Percentiles rank a stretch among this genome's conserved stretches.
Conservation (phyloP, 2,888 invertebrate species). For the Spilarctia lutea region DNA sequence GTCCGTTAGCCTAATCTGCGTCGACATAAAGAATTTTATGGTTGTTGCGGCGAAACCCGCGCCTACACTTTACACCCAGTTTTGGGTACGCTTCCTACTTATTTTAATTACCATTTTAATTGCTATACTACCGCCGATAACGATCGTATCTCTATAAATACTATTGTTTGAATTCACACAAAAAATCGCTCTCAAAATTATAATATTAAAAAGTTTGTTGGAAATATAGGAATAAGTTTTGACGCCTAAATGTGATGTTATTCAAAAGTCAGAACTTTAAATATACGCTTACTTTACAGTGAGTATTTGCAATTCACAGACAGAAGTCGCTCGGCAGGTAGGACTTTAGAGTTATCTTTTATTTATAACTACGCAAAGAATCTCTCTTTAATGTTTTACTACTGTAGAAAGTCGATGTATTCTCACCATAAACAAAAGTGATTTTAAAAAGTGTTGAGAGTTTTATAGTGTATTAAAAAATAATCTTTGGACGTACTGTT, state of each 20-base stretch:
- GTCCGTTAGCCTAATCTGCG: slow-evolving; percentile 60
- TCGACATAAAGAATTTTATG: slow-evolving; percentile 75
- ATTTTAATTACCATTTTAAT: slow-evolving; percentile 82
- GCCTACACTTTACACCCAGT: slow-evolving; percentile 74
- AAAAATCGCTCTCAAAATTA: slow-evolving; percentile 36
- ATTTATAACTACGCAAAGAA: slow-evolving; percentile 82
- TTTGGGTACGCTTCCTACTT: slow-evolving; percentile 77
- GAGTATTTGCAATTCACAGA: slow-evolving; percentile 84
- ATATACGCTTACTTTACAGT: slow-evolving; percentile 59
- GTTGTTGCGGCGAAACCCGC: slow-evolving; percentile 67
- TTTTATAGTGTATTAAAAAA: neutral
- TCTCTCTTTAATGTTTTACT: slow-evolving; percentile 60
- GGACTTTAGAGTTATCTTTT: slow-evolving; percentile 83
- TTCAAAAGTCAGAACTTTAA: slow-evolving; percentile 63
- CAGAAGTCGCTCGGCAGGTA: slow-evolving; percentile 77
- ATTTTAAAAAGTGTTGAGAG: neutral
- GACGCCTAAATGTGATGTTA: slow-evolving; percentile 59
- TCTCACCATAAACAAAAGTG: slow-evolving; percentile 13
- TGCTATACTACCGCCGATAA: slow-evolving; percentile 72
- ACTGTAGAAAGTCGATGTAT: slow-evolving; percentile 51
- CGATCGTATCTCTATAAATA: slow-evolving; percentile 65
- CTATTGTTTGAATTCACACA: slow-evolving; percentile 71
- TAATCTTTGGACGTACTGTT: neutral
- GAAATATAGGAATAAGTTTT: slow-evolving; percentile 50
- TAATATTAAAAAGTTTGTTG: slow-evolving; percentile 28